Evolutionary conservation across 2,888 invertebrate species (phyloP).

Genomic region (Pammene aurita): DNA sequence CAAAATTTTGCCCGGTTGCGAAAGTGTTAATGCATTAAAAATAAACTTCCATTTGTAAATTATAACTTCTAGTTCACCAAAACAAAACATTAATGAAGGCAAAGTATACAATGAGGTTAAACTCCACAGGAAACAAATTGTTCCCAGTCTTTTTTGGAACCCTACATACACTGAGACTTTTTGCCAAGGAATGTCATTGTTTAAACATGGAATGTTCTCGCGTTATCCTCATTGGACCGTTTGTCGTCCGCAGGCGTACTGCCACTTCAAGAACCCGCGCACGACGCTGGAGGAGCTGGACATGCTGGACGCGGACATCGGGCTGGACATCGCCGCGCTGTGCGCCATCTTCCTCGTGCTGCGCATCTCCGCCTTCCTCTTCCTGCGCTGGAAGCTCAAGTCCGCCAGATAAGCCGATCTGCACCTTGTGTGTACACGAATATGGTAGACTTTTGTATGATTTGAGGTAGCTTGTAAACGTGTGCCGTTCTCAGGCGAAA

Average conservation of each 20-base stretch:
- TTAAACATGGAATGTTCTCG: no score
- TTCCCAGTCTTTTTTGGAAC: no score
- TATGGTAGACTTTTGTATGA: conserved; percentile 1
- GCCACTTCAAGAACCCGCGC: conserved; percentile 92
- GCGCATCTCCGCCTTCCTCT: conserved; percentile 91
- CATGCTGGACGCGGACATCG: conserved; percentile 91
- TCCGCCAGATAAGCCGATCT: conserved; percentile 85
- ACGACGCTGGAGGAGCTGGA: conserved; percentile 94
- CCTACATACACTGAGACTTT: no score
- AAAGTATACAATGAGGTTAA: no score
- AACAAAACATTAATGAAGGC: no score
- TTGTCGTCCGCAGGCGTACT: conserved; percentile 85
- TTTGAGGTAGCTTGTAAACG: background rate
- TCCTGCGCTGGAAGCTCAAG: conserved; percentile 93
- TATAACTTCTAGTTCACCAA: no score
- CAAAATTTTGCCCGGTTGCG: no score
- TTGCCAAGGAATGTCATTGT: no score
- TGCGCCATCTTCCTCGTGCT: conserved; percentile 90
- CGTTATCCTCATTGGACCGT: background rate
- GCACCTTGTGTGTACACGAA: conserved; percentile 31
- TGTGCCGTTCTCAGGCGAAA: conserved; percentile 1
- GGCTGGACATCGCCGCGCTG: conserved; percentile 90
- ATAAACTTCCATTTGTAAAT: no score
- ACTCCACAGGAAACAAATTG: no score
- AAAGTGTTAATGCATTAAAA: no score